Evolutionary conservation across 2,797 vertebrate genomes (phyloP).

Genomic region (Sebastes taczanowskii): DNA sequence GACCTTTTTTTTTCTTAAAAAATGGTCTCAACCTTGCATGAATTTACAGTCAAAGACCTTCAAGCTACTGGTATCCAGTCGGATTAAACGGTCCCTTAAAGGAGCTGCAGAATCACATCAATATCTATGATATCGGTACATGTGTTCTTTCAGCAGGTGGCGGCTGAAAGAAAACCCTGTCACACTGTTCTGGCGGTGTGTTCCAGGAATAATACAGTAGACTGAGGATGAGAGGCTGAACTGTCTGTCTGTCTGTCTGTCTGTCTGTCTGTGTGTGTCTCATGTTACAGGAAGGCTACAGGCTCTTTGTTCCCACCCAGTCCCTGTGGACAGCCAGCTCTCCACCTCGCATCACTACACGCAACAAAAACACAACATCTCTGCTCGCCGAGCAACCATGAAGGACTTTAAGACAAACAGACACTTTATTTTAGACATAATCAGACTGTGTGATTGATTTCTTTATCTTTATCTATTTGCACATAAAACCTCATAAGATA

Average conservation of each 20-base stretch:
- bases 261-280: constrained; percentile 23
- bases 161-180: constrained; percentile 1
- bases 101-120: neutral
- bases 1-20: no score
- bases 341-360: constrained; percentile 17
- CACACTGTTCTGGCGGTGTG: constrained; percentile 17
- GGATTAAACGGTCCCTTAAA: neutral
- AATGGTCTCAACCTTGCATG: neutral
- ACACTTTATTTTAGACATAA: neutral
- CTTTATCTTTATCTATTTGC: neutral
- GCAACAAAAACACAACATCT: constrained; percentile 32
- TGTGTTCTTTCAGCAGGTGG: constrained; percentile 12
- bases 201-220: constrained; percentile 55
- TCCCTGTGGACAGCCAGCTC: constrained; percentile 41
- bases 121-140: neutral
- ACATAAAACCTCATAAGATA: neutral
- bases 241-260: neutral
- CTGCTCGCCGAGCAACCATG: neutral
- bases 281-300: constrained; percentile 71
- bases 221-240: constrained; percentile 28
- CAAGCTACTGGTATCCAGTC: neutral
- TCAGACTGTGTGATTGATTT: neutral
- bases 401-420: neutral
- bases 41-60: neutral
- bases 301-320: constrained; percentile 52